phyloP scores from a whole-genome alignment of 2,888 invertebrate species.

The Actias luna region DNA sequence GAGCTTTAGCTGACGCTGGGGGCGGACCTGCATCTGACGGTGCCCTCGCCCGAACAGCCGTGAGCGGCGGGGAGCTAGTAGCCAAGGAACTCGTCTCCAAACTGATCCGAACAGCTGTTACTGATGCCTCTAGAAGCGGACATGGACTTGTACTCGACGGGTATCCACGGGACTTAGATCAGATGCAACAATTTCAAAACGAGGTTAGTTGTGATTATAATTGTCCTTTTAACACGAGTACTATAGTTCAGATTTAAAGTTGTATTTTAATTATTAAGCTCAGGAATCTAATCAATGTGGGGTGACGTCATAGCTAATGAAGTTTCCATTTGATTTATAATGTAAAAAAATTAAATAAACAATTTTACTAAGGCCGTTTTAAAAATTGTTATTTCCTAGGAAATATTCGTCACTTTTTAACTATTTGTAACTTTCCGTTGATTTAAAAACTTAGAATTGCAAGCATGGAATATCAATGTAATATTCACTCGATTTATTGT shows the following conservation, averaged over 20 bases:
- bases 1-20: conserved; percentile 86
- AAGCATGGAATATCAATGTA: too few species aligned
- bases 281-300: neutral
- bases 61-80: conserved; percentile 91
- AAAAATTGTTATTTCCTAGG: too few species aligned
- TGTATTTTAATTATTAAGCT: neutral
- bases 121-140: conserved; percentile 77
- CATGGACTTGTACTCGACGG: conserved; percentile 96
- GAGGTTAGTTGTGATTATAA: conserved; percentile 83
- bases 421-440: too few species aligned
- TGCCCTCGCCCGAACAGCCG: conserved; percentile 85
- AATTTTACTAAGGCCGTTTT: too few species aligned
- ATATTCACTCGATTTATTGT: too few species aligned
- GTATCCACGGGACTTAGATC: conserved; percentile 94
- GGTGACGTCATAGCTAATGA: neutral
- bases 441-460: too few species aligned
- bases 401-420: too few species aligned
- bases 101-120: conserved; percentile 86
- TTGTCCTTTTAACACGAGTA: too few species aligned
- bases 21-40: conserved; percentile 84
- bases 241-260: too few species aligned
- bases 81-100: conserved; percentile 89
- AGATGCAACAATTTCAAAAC: conserved; percentile 93
- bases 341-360: too few species aligned
- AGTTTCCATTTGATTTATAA: too few species aligned